These are phyloP conservation scores for Thunnus albacares DNA, from an alignment of 2,797 vertebrate genomes.

Conservation along the genomic window DNA sequence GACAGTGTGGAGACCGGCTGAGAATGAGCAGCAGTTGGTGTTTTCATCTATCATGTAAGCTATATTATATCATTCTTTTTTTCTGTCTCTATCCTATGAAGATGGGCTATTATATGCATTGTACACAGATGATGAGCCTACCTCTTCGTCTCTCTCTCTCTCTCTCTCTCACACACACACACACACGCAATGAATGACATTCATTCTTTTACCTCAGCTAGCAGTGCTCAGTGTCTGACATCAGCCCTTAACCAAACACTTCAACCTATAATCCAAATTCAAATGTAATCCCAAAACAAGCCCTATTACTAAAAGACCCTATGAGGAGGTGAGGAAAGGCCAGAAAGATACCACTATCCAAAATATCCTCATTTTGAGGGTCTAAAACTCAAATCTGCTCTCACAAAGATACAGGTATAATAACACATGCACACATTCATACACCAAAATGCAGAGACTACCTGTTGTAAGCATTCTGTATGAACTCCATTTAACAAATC, in stretches of 20 bases:
- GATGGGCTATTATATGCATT: constrained; percentile 14
- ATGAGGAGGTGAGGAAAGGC: background rate
- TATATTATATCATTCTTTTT: constrained; percentile 43
- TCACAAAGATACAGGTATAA: too few species aligned
- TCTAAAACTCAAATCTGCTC: background rate
- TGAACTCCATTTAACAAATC: too few species aligned
- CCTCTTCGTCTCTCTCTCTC: background rate
- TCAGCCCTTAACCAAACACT: background rate
- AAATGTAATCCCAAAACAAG: too few species aligned
- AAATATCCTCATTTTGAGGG: background rate
- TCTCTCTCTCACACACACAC: too few species aligned
- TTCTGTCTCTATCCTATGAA: constrained; percentile 15
- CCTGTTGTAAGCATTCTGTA: too few species aligned
- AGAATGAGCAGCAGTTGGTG: constrained; percentile 52
- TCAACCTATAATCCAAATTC: background rate
- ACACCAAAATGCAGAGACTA: too few species aligned
- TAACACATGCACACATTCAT: too few species aligned
- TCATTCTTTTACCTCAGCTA: background rate
- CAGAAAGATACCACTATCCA: too few species aligned
- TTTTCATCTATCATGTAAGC: constrained; percentile 51
- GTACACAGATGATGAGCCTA: constrained; percentile 31
- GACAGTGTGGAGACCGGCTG: constrained; percentile 53
- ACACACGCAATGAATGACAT: background rate
- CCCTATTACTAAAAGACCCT: background rate
- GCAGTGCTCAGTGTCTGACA: background rate